These are phyloP conservation scores for Cheumatopsyche charites DNA, from an alignment of 1,140 invertebrate genomes.

Conservation along the genomic window DNA sequence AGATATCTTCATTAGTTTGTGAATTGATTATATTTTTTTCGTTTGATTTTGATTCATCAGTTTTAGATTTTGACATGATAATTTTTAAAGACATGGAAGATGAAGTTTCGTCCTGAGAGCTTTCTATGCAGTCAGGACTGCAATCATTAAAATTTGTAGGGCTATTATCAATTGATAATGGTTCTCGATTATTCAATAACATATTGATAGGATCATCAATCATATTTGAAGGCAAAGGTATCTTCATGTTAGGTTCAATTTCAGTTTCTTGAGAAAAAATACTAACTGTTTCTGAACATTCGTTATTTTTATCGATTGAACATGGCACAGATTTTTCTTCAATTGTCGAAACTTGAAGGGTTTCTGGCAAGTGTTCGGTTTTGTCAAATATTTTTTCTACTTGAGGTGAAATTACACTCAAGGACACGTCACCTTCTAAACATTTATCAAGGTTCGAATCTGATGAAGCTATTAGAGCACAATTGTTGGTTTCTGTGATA, in stretches of 20 bases:
- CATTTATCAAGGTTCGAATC: too few species aligned
- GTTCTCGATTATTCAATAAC: neutral
- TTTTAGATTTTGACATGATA: conserved; percentile 8
- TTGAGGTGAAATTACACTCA: too few species aligned
- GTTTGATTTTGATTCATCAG: neutral
- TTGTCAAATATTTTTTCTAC: too few species aligned
- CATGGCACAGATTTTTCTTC: too few species aligned
- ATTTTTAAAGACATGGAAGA: conserved; percentile 2
- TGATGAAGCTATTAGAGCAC: too few species aligned
- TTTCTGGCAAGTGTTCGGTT: neutral
- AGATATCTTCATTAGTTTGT: neutral
- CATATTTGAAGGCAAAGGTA: neutral
- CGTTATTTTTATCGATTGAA: neutral
- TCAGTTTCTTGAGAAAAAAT: conserved; percentile 32
- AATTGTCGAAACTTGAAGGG: neutral
- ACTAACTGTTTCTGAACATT: neutral
- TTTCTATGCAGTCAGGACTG: conserved; percentile 59
- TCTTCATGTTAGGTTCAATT: neutral
- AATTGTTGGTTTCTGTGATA: too few species aligned
- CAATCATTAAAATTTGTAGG: neutral
- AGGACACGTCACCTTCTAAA: too few species aligned
- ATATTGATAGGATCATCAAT: neutral
- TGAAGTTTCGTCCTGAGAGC: conserved; percentile 55
- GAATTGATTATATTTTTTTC: neutral
- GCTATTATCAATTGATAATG: neutral